Conservation (phyloP, 2,888 invertebrate species). For the Bombylius discolor region DNA sequence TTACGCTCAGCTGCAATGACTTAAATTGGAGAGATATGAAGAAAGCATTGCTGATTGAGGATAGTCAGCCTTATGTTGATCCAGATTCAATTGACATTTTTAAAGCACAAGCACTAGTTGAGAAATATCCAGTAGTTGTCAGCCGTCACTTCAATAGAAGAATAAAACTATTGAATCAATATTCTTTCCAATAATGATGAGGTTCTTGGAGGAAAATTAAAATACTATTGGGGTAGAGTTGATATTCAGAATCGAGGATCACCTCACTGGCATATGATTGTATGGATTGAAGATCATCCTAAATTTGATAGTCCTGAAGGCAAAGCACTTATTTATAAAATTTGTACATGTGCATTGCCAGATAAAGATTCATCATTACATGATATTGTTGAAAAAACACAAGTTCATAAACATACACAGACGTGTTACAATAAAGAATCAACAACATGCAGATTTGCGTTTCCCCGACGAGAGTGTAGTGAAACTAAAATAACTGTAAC, state of each 20-base stretch:
- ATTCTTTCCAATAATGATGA: slow-evolving; percentile 3
- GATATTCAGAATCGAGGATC: slow-evolving; percentile 12
- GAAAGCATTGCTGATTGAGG: slow-evolving; percentile 19
- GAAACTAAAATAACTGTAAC: slow-evolving; percentile 7
- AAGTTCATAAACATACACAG: slow-evolving; percentile 15
- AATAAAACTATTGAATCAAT: slow-evolving; percentile 14
- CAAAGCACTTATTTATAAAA: slow-evolving; percentile 4
- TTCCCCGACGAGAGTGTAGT: slow-evolving; percentile 9
- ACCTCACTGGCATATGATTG: slow-evolving; percentile 2
- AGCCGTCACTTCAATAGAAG: slow-evolving; percentile 13
- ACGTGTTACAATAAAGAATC: slow-evolving; percentile 12
- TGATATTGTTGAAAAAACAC: slow-evolving; percentile 11
- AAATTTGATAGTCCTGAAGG: slow-evolving; percentile 17
- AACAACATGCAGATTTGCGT: slow-evolving; percentile 13
- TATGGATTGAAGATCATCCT: slow-evolving; percentile 3
- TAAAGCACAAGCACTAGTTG: slow-evolving; percentile 1
- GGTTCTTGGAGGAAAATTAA: slow-evolving; percentile 11
- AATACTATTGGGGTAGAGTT: slow-evolving; percentile 11
- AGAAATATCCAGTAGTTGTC: slow-evolving; percentile 2
- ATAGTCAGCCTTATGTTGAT: slow-evolving; percentile 9
- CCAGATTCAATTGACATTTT: slow-evolving; percentile 3
- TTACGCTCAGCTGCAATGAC: slow-evolving; percentile 17
- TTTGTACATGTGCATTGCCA: slow-evolving; percentile 5
- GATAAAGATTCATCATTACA: slow-evolving; percentile 10
- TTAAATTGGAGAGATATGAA: slow-evolving; percentile 19